These are phyloP conservation scores for Menidia beryllina DNA, from an alignment of 2,113 vertebrate genomes.

Conservation along the genomic window DNA sequence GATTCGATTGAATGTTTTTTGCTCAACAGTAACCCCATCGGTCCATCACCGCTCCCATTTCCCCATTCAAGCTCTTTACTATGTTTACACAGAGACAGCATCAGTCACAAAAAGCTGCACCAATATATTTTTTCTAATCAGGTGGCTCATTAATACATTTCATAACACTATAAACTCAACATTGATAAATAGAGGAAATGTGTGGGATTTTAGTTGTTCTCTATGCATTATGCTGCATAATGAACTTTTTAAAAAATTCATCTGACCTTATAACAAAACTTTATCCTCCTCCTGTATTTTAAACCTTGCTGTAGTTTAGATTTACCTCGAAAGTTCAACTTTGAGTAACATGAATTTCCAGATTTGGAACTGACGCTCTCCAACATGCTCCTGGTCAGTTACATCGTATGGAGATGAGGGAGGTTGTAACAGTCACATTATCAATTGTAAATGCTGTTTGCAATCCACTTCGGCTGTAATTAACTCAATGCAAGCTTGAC, in stretches of 20 bases:
- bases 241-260: background rate
- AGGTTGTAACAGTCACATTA: background rate
- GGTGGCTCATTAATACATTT: constrained; percentile 41
- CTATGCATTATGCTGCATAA: background rate
- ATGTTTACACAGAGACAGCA: constrained; percentile 45
- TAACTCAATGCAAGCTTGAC: background rate
- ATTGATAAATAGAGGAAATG: constrained; percentile 1
- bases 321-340: background rate
- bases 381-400: background rate
- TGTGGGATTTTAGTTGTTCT: background rate
- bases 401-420: background rate
- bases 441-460: constrained; percentile 3
- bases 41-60: constrained; percentile 38
- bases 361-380: background rate
- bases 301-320: background rate
- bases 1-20: constrained; percentile 54
- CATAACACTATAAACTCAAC: constrained; percentile 25
- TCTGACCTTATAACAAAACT: background rate
- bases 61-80: constrained; percentile 50
- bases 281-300: background rate
- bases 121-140: constrained; percentile 48
- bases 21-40: constrained; percentile 36
- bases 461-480: background rate
- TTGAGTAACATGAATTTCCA: background rate
- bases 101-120: constrained; percentile 51